Conservation (phyloP, 2,797 vertebrate species). For the Hippopotamyrus pictus region DNA sequence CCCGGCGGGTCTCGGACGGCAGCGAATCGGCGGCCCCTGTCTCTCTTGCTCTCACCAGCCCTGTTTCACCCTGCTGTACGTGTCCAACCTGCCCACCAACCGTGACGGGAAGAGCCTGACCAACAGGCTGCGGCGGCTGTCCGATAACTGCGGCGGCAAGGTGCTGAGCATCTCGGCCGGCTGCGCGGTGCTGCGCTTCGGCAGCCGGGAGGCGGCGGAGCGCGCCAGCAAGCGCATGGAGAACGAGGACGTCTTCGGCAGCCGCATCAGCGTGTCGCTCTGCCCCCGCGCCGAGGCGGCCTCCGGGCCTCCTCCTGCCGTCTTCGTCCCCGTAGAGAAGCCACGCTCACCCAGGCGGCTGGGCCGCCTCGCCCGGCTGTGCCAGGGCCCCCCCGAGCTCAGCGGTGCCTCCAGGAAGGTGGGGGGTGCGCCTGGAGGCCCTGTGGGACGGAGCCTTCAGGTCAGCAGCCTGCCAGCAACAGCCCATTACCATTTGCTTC, state of each 20-base stretch:
- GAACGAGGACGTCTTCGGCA: conserved; percentile 94
- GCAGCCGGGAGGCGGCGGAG: conserved; percentile 80
- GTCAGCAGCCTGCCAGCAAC: conserved; percentile 85
- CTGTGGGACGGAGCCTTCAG: conserved; percentile 65
- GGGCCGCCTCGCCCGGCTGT: conserved; percentile 70
- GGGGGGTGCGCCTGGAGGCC: conserved; percentile 61
- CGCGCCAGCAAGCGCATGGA: conserved; percentile 94
- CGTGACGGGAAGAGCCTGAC: conserved; percentile 85
- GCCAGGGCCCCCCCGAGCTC: conserved; percentile 67
- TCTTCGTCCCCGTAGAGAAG: conserved; percentile 71
- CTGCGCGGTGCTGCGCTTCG: conserved; percentile 84
- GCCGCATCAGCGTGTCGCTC: conserved; percentile 81
- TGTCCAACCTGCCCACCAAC: conserved; percentile 90
- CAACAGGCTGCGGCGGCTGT: conserved; percentile 87
- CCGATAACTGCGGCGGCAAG: conserved; percentile 96
- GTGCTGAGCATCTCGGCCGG: conserved; percentile 84
- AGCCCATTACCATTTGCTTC: conserved; percentile 41
- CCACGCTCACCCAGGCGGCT: conserved; percentile 78
- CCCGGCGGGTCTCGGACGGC: not conserved
- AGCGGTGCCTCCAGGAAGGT: conserved; percentile 76
- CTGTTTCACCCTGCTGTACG: conserved; percentile 90
- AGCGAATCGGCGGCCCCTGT: conserved; percentile 15
- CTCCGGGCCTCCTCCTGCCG: conserved; percentile 29
- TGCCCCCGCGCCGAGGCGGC: conserved; percentile 70
- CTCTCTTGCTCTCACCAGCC: conserved; percentile 71